phyloP scores from a whole-genome alignment of 35 echinoderm and acorn worm species.

The Holothuria glaberrima region DNA sequence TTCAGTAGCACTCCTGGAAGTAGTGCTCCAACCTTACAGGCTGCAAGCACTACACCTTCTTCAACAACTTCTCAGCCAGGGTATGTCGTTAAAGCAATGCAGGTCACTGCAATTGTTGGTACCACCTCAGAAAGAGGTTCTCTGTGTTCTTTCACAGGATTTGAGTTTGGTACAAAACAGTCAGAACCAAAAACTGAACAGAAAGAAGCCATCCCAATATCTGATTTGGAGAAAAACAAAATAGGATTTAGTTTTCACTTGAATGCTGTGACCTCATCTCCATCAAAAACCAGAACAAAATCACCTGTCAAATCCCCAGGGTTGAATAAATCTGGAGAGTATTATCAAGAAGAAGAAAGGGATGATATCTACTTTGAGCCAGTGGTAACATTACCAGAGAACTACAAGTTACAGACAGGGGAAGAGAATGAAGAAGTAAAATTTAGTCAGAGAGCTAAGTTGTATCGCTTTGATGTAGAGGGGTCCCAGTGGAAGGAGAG shows the following conservation, averaged over 20 bases:
- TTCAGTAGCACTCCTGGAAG: not conserved
- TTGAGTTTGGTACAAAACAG: not conserved
- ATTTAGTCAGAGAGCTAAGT: conserved; percentile 82
- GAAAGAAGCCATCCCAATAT: conserved; percentile 47
- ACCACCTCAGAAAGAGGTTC: no score
- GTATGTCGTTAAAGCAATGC: no score
- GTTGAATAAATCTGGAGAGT: conserved; percentile 54
- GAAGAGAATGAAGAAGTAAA: conserved; percentile 81
- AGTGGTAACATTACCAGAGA: conserved; percentile 74
- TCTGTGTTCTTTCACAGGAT: conserved; percentile 19
- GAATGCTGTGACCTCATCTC: conserved; percentile 58
- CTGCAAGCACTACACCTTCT: not conserved
- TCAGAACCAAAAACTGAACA: not conserved
- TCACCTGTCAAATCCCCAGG: conserved; percentile 73
- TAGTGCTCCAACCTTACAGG: not conserved
- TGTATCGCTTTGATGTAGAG: conserved; percentile 79
- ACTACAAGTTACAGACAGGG: conserved; percentile 71
- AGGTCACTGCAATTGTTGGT: no score
- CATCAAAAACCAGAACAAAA: conserved; percentile 56
- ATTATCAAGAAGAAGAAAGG: conserved; percentile 71
- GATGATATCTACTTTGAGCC: conserved; percentile 87
- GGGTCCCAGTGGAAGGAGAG: conserved; percentile 85
- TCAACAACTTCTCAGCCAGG: not conserved
- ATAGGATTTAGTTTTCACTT: conserved; percentile 76
- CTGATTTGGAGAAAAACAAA: conserved; percentile 74